phyloP scores from a whole-genome alignment of 2,797 vertebrate genomes.

The Macropus fuliginosus region DNA sequence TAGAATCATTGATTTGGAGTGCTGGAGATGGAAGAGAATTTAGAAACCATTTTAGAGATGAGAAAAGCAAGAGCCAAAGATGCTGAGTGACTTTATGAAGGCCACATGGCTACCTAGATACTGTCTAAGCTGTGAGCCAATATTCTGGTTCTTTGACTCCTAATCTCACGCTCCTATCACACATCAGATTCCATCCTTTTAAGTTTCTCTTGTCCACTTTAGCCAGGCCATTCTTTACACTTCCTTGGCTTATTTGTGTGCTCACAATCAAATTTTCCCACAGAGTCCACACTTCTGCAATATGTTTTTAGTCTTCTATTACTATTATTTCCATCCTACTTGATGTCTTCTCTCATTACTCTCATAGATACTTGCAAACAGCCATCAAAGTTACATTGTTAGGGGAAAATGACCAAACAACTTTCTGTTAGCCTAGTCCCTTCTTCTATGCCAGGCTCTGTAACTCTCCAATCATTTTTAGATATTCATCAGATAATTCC shows the following conservation, averaged over 20 bases:
- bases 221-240: not conserved
- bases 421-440: rapidly evolving
- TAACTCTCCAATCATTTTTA: not conserved
- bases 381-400: rapidly evolving
- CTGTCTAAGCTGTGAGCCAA: not conserved
- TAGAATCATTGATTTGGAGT: not conserved
- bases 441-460: not conserved
- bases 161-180: not conserved
- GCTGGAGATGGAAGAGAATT: not conserved
- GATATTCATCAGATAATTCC: not conserved
- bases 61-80: not conserved
- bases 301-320: no score
- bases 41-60: not conserved
- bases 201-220: not conserved
- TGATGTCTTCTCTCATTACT: not conserved
- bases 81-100: not conserved
- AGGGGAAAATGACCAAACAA: not conserved
- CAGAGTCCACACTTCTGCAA: not conserved
- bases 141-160: not conserved
- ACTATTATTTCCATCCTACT: no score
- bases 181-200: not conserved
- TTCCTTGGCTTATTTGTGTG: not conserved
- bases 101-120: not conserved
- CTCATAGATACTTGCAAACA: not conserved
- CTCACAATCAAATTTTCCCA: not conserved